These are phyloP conservation scores for Trichacis sp. DNA, from an alignment of 2,888 invertebrate genomes.

Conservation along the genomic window DNA sequence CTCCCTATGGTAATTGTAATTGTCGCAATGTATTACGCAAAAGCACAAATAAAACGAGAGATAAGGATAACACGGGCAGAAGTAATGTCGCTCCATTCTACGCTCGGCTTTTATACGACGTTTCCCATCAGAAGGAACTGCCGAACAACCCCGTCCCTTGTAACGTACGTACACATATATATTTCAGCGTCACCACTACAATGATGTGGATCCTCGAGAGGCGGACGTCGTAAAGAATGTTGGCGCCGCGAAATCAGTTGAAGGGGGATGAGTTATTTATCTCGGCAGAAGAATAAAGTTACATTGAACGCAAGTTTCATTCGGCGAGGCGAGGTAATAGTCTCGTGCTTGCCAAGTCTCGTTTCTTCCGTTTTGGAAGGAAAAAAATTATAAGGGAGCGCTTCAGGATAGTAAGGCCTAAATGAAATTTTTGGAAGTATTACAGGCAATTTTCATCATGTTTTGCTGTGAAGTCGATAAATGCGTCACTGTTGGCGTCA, in stretches of 20 bases:
- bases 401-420: no score
- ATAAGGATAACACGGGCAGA: conserved; percentile 51
- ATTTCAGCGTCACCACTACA: conserved; percentile 33
- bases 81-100: conserved; percentile 27
- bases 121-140: conserved; percentile 35
- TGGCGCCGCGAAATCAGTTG: conserved; percentile 62
- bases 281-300: conserved; percentile 47
- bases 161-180: conserved; percentile 14
- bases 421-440: no score
- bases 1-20: no score
- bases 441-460: no score
- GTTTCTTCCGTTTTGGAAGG: no score
- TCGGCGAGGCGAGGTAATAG: conserved; percentile 28
- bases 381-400: no score
- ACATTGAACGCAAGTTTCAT: conserved; percentile 36
- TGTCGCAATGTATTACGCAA: no score
- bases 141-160: conserved; percentile 27
- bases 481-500: no score
- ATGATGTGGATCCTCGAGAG: conserved; percentile 26
- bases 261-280: conserved; percentile 59
- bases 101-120: conserved; percentile 29
- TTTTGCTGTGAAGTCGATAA: no score
- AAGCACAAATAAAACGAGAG: conserved; percentile 45
- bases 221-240: conserved; percentile 61
- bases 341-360: conserved; percentile 18